phyloP scores from a whole-genome alignment of 2,888 invertebrate genomes.

The Rhagophthalmus giganteus region DNA sequence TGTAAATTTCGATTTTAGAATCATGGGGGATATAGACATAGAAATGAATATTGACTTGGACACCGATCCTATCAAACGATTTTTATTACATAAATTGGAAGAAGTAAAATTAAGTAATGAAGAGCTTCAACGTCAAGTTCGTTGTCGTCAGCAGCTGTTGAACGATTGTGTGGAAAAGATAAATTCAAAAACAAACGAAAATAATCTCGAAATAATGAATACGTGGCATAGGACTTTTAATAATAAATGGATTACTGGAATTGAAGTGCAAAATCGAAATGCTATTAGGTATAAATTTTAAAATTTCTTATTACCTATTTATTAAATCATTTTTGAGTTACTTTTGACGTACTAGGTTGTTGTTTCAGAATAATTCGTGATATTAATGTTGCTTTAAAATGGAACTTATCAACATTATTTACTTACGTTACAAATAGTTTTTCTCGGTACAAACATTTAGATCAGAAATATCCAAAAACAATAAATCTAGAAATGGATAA shows the following conservation, averaged over 20 bases:
- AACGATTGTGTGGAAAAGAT: slow-evolving; percentile 9
- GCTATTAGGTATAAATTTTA: neutral
- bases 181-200: slow-evolving; percentile 4
- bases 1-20: too few species aligned
- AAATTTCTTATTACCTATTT: neutral
- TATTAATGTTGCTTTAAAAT: slow-evolving; percentile 33
- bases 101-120: slow-evolving; percentile 23
- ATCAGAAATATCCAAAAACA: too few species aligned
- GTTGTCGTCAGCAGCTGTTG: slow-evolving; percentile 22
- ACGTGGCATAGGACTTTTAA: slow-evolving; percentile 41
- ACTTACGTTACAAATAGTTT: slow-evolving; percentile 32
- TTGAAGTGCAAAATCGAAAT: slow-evolving; percentile 34
- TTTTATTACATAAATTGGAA: slow-evolving; percentile 29
- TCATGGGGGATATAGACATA: slow-evolving; percentile 17
- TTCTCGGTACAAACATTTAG: slow-evolving; percentile 1
- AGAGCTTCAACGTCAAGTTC: slow-evolving; percentile 22
- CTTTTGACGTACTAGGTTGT: too few species aligned
- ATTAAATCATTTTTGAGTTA: slow-evolving; percentile 1
- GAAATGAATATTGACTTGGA: slow-evolving; percentile 42
- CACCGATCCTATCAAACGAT: slow-evolving; percentile 35
- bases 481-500: slow-evolving; percentile 1
- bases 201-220: slow-evolving; percentile 13
- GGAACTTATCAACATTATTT: slow-evolving; percentile 30
- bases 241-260: slow-evolving; percentile 42
- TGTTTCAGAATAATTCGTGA: too few species aligned